A percentile compares a stretch with the other conserved stretches of the same genome.
Evolutionary conservation across 2,113 vertebrate genomes (phyloP).

Genomic region (Megalops atlanticus): DNA sequence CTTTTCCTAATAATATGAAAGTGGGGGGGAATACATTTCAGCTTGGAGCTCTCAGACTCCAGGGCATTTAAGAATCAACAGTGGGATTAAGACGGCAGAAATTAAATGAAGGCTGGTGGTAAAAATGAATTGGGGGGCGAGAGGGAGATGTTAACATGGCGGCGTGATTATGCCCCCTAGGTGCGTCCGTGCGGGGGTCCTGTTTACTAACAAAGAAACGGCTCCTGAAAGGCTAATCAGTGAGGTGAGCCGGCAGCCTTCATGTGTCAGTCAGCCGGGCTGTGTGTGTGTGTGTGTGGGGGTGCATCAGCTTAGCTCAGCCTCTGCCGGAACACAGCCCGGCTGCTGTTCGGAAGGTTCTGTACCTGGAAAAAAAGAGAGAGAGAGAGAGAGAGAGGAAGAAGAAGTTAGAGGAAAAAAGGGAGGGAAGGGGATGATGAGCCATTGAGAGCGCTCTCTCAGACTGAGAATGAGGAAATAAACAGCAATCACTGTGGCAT

Average conservation of each 20-base stretch:
- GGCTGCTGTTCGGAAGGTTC: constrained; percentile 39
- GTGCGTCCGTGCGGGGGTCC: constrained; percentile 29
- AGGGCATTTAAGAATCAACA: constrained; percentile 8
- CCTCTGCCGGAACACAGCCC: constrained; percentile 40
- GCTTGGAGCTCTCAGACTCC: constrained; percentile 12
- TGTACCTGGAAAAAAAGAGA: constrained; percentile 28
- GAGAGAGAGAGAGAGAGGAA: constrained; percentile 13
- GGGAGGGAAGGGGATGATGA: constrained; percentile 24
- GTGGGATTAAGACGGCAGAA: constrained; percentile 15
- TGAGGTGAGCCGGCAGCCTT: constrained; percentile 49
- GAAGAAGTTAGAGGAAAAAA: constrained; percentile 17
- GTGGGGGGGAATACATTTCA: neutral
- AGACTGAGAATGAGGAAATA: constrained; percentile 54
- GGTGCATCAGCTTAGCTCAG: constrained; percentile 38
- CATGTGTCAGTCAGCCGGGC: constrained; percentile 49
- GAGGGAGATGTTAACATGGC: constrained; percentile 41
- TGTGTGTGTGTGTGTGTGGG: neutral
- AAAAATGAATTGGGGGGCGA: constrained; percentile 19
- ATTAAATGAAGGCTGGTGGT: constrained; percentile 12
- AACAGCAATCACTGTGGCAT: constrained; percentile 56
- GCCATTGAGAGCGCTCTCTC: constrained; percentile 31
- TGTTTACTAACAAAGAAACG: constrained; percentile 45
- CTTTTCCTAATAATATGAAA: constrained; percentile 7
- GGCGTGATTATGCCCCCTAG: constrained; percentile 35
- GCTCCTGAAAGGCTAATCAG: constrained; percentile 34